Evolutionary conservation across 1,140 invertebrate genomes (phyloP).

Genomic region (Arctopsyche grandis): DNA sequence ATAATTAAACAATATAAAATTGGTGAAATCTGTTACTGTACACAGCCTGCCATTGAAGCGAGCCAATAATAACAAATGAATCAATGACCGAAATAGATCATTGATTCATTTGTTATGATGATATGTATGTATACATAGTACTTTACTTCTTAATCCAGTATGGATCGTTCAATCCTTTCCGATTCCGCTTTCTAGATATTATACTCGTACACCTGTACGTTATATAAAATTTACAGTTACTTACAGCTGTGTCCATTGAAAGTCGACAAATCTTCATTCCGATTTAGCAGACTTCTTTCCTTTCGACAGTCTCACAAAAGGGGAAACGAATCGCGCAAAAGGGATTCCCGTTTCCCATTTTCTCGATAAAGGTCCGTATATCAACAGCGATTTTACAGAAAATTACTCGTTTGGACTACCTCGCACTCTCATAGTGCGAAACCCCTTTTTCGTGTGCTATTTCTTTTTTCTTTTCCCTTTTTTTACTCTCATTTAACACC

Average conservation of each 20-base stretch:
- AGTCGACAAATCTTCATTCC: not conserved
- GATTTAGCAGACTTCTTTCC: not conserved
- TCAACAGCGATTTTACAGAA: slow-evolving; percentile 19
- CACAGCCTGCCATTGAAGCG: too few species aligned
- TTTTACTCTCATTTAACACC: not conserved
- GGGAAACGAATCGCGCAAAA: slow-evolving; percentile 2
- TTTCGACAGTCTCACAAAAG: not conserved
- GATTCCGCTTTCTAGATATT: not conserved
- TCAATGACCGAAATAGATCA: too few species aligned
- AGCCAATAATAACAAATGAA: too few species aligned
- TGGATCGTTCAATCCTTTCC: not conserved
- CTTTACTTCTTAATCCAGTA: too few species aligned
- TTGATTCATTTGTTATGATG: too few species aligned
- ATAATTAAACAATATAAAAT: too few species aligned
- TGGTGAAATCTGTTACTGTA: too few species aligned
- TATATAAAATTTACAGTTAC: slow-evolving; percentile 12
- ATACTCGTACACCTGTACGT: too few species aligned
- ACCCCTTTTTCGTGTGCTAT: not conserved
- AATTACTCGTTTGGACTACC: slow-evolving; percentile 17
- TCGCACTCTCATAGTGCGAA: not conserved
- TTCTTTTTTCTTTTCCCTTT: not conserved
- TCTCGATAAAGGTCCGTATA: not conserved
- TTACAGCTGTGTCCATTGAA: not conserved
- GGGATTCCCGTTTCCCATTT: not conserved
- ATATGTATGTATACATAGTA: too few species aligned